Conservation (phyloP, 2,888 invertebrate species). For the Ariolimax columbianus region DNA sequence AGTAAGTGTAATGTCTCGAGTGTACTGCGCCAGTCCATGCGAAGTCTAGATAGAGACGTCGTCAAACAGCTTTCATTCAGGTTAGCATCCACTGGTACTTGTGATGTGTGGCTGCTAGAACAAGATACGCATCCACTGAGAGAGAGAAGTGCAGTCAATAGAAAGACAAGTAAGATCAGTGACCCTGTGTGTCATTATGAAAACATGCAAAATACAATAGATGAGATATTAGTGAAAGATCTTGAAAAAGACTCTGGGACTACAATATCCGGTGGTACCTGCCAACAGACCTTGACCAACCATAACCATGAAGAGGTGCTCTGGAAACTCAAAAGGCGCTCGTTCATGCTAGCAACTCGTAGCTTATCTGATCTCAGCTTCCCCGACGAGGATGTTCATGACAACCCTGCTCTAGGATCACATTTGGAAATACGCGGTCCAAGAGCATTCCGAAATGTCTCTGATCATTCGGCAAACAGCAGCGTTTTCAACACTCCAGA, state of each 20-base stretch:
- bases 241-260: not conserved
- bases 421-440: too few relatives aligned
- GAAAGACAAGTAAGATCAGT: not conserved
- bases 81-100: not conserved
- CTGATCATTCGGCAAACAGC: not conserved
- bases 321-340: conserved; percentile 16
- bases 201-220: too few relatives aligned
- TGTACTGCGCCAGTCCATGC: not conserved
- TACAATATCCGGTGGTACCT: not conserved
- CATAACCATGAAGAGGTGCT: not conserved
- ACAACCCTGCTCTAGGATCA: too few relatives aligned
- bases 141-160: not conserved
- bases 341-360: conserved; percentile 24
- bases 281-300: not conserved
- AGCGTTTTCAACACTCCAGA: not conserved
- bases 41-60: not conserved
- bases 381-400: not conserved
- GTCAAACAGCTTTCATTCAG: not conserved
- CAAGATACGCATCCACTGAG: not conserved
- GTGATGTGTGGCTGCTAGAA: not conserved
- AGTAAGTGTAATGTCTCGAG: not conserved
- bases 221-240: too few relatives aligned
- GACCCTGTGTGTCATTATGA: too few relatives aligned
- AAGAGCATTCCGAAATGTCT: not conserved
- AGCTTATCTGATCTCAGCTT: conserved; percentile 29